phyloP scores from a whole-genome alignment of 2,888 invertebrate species.

The Euplagia quadripunctaria region DNA sequence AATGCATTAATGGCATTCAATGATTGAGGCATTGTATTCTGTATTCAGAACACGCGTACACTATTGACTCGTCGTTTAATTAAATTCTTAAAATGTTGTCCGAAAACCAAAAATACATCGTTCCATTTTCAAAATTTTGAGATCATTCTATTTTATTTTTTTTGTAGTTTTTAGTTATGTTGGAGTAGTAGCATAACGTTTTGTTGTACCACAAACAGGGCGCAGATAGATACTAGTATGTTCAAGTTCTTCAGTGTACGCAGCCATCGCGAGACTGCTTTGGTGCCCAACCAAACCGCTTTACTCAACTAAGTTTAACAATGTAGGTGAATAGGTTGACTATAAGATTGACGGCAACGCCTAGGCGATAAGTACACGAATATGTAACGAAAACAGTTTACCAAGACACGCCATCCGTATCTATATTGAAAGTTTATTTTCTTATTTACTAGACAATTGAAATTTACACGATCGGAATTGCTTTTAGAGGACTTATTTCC shows the following conservation, averaged over 20 bases:
- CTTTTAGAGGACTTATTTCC: slow-evolving; percentile 9
- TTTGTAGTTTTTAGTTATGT: neutral
- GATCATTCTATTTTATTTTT: neutral
- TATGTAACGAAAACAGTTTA: slow-evolving; percentile 72
- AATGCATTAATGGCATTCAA: slow-evolving; percentile 22
- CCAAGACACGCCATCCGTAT: slow-evolving; percentile 73
- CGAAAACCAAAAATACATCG: neutral
- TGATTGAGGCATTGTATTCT: slow-evolving; percentile 27
- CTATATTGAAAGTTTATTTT: slow-evolving; percentile 60
- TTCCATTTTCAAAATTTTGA: neutral
- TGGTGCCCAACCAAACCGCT: slow-evolving; percentile 28
- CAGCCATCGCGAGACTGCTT: slow-evolving; percentile 62
- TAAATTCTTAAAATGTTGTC: neutral
- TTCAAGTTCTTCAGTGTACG: slow-evolving; percentile 76
- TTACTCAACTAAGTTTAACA: slow-evolving; percentile 53
- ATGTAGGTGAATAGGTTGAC: slow-evolving; percentile 57
- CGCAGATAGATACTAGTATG: slow-evolving; percentile 90
- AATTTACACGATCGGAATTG: slow-evolving; percentile 56
- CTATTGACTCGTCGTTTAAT: neutral
- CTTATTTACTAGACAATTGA: slow-evolving; percentile 71
- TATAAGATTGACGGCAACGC: slow-evolving; percentile 66
- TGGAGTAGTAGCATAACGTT: neutral
- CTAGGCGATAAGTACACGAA: slow-evolving; percentile 67
- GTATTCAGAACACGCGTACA: slow-evolving; percentile 25
- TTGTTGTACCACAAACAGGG: slow-evolving; percentile 79